Conservation (phyloP, 1,140 invertebrate species). For the Heliconius himera region DNA sequence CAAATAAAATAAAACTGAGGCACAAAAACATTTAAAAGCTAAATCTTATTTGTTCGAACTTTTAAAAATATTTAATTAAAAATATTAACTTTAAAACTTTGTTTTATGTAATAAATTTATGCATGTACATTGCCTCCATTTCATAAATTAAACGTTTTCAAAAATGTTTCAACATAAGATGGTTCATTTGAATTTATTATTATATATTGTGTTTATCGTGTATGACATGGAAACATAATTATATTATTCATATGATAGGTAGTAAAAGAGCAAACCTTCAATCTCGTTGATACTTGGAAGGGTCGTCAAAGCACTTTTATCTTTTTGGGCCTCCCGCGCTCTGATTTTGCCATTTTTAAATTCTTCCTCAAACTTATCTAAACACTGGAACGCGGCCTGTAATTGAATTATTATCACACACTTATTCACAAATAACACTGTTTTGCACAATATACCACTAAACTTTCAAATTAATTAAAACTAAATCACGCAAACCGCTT, state of each 20-base stretch:
- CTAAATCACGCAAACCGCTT: neutral
- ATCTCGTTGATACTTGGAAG: constrained; percentile 70
- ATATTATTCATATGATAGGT: too few relatives aligned
- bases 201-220: too few relatives aligned
- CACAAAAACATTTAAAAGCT: too few relatives aligned
- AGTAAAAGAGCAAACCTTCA: constrained; percentile 53
- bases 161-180: neutral
- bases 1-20: too few relatives aligned
- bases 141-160: too few relatives aligned
- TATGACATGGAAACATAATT: too few relatives aligned
- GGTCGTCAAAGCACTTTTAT: constrained; percentile 57
- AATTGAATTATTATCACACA: constrained; percentile 44
- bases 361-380: constrained; percentile 69
- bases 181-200: neutral
- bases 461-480: constrained; percentile 21
- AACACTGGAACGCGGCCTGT: constrained; percentile 56
- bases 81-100: too few relatives aligned
- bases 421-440: constrained; percentile 23
- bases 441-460: constrained; percentile 34
- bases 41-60: too few relatives aligned
- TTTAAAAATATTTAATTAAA: too few relatives aligned
- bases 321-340: constrained; percentile 55
- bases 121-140: too few relatives aligned
- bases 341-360: constrained; percentile 52
- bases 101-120: too few relatives aligned